Conservation (phyloP, 2,113 vertebrate species). For the Bagarius yarrelli region DNA sequence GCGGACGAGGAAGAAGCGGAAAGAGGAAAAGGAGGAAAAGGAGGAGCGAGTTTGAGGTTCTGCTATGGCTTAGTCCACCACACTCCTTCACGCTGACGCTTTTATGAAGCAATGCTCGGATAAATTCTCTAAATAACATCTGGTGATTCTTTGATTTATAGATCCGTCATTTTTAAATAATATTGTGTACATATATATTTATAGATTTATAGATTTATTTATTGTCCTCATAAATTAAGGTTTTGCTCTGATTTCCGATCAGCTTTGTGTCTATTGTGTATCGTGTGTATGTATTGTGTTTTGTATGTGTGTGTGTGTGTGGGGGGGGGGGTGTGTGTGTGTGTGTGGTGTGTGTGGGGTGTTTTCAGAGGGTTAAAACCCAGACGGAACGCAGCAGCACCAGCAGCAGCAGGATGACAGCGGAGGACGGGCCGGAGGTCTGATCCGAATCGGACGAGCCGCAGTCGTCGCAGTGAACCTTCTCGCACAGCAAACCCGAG, state of each 20-base stretch:
- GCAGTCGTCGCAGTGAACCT: conserved; percentile 82
- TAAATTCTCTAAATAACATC: conserved; percentile 48
- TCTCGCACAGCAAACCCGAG: conserved; percentile 89
- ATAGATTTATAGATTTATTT: conserved; percentile 40
- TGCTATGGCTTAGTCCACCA: conserved; percentile 88
- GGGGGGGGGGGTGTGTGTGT: conserved; percentile 5
- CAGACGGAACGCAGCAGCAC: conserved; percentile 53
- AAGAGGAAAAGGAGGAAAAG: background rate
- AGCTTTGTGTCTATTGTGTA: conserved; percentile 56
- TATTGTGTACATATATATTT: conserved; percentile 56
- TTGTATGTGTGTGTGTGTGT: conserved; percentile 30
- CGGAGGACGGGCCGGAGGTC: conserved; percentile 31
- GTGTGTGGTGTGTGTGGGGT: conserved; percentile 35
- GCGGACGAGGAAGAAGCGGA: background rate
- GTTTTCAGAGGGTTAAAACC: conserved; percentile 55
- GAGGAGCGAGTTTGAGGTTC: conserved; percentile 65
- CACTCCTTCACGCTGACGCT: conserved; percentile 63
- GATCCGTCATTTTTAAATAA: conserved; percentile 53
- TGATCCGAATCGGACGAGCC: conserved; percentile 64
- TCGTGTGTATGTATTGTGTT: conserved; percentile 2
- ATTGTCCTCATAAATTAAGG: conserved; percentile 65
- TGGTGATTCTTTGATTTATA: conserved; percentile 42
- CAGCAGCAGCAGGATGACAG: conserved; percentile 50
- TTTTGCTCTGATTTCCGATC: conserved; percentile 62
- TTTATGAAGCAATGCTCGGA: conserved; percentile 66